A percentile compares a stretch with the other conserved stretches of the same genome.
phyloP scores from a whole-genome alignment of 1,140 invertebrate species.

The Heterodera schachtii region DNA sequence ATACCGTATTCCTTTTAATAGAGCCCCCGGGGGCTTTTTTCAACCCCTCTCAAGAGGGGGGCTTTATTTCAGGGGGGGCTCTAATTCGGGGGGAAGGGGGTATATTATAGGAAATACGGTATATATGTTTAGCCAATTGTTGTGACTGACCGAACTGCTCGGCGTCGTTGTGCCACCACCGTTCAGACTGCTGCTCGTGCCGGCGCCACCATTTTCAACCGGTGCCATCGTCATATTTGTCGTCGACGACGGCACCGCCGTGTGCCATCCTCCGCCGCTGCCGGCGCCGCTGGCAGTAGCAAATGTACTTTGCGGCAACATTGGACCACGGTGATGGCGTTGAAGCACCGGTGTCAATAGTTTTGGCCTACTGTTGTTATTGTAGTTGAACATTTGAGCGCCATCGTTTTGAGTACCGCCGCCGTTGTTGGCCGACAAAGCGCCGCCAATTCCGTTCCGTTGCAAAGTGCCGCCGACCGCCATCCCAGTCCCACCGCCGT shows the following conservation, averaged over 20 bases:
- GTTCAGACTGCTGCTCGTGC: background rate
- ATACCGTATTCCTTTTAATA: background rate
- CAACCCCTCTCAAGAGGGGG: no score
- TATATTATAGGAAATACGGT: no score
- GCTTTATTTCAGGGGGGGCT: no score
- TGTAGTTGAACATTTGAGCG: no score
- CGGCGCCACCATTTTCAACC: no score
- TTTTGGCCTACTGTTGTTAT: no score
- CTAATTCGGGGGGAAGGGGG: no score
- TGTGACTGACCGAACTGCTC: background rate
- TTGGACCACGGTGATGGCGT: background rate
- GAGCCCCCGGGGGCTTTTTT: no score
- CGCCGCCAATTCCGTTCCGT: background rate
- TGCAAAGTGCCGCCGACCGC: background rate
- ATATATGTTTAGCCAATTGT: background rate
- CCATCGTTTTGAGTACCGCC: no score
- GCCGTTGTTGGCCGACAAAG: no score
- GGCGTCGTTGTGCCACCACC: conserved; percentile 12
- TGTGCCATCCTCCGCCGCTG: background rate
- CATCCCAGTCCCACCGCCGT: background rate
- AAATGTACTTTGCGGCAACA: background rate
- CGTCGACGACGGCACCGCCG: background rate
- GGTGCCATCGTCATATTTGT: no score
- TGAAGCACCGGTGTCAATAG: conserved; percentile 1
- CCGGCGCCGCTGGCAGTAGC: background rate